These are phyloP conservation scores for Sinohyriopsis cumingii DNA, from an alignment of 2,888 invertebrate species.

Conservation along the genomic window DNA sequence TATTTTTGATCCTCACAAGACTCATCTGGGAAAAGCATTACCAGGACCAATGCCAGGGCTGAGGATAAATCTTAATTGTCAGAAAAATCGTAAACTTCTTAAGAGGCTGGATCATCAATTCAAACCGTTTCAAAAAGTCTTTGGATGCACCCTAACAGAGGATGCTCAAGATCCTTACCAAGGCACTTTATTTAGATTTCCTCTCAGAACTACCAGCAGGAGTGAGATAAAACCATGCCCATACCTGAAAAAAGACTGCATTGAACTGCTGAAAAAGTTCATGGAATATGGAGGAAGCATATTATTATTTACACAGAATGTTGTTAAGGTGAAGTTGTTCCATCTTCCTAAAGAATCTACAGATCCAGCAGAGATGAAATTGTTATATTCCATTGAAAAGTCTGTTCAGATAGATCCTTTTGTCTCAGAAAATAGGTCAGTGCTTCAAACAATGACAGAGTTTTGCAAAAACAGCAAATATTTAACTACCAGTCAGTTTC, in stretches of 20 bases:
- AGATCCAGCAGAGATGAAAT: not conserved
- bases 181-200: conserved; percentile 68
- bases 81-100: conserved; percentile 30
- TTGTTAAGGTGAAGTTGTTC: conserved; percentile 50
- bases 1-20: conserved; percentile 67
- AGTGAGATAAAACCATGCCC: conserved; percentile 58
- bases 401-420: too few relatives aligned
- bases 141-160: conserved; percentile 43
- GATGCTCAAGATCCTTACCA: conserved; percentile 21
- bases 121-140: conserved; percentile 51
- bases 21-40: conserved; percentile 48
- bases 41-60: conserved; percentile 34
- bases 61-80: conserved; percentile 28
- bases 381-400: not conserved
- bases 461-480: too few relatives aligned
- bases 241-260: conserved; percentile 54
- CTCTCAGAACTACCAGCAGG: conserved; percentile 56
- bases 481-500: too few relatives aligned
- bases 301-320: conserved; percentile 67
- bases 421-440: too few relatives aligned
- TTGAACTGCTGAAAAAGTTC: conserved; percentile 50
- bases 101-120: conserved; percentile 48
- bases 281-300: conserved; percentile 53
- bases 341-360: conserved; percentile 40
- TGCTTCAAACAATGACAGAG: too few relatives aligned